phyloP scores from a whole-genome alignment of 2,797 vertebrate species.

The Ptychobarbus kaznakovi region DNA sequence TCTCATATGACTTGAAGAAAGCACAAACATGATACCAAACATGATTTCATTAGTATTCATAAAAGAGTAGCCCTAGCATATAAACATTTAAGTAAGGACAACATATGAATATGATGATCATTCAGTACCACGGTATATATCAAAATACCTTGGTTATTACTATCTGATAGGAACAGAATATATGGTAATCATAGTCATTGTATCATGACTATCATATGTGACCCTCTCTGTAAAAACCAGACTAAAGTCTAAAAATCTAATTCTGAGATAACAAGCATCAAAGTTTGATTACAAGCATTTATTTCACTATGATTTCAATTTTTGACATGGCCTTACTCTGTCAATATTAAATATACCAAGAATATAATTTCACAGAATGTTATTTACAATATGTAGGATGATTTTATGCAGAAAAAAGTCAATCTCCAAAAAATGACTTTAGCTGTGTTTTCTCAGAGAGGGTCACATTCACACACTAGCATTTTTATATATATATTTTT shows the following conservation, averaged over 20 bases:
- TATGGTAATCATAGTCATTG: background rate
- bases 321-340: no score
- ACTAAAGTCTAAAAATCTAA: no score
- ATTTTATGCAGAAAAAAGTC: no score
- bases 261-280: no score
- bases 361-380: no score
- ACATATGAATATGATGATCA: background rate
- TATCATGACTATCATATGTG: background rate
- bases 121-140: background rate
- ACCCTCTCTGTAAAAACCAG: no score
- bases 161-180: background rate
- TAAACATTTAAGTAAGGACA: background rate
- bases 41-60: background rate
- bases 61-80: background rate
- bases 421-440: no score
- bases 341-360: no score
- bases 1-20: background rate
- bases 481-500: background rate
- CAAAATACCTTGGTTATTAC: background rate
- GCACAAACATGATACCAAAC: background rate
- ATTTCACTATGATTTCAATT: no score
- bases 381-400: no score
- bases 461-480: background rate
- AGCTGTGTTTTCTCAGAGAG: no score
- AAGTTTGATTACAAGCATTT: no score